Base-by-base conservation (phyloP, 1,140 invertebrate genomes). In the Bombus cullumanus region DNA sequence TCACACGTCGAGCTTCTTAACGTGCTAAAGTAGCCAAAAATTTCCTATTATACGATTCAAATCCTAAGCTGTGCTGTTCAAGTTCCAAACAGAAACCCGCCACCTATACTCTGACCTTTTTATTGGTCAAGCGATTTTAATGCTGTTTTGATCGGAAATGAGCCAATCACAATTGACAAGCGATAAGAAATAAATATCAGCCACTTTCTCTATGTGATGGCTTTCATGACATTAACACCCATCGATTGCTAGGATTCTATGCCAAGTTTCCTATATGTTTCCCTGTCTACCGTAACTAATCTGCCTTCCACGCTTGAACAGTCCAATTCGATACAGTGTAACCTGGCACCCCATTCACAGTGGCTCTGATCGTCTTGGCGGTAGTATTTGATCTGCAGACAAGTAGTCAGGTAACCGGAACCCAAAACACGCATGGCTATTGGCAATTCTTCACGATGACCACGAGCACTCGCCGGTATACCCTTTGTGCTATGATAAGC, bases 371-470 rank as follows among this genome's bases (percentile, higher is more conserved):
- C 95, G 31, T 94, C 94, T 10, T 90, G 72, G 79, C 95, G 95
- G 90, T 96, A 96, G 76, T 96, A 96, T 90, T 96, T 96, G 74
- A 96, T 95, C 85, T 96, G 96, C 73, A 96, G 92, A 76, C 95
- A 94, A 53, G 96, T 95, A 25, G 94, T 94, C 83, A 96, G 91
- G 72, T 94, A 95, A 57, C 95, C 95, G 12, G 95, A 95, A 18
- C 94, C 95, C 18, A 94, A 86, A 4, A 96, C 95, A 47, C 93
- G 90, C 94, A 96, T 95, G 13, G 93, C 85, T 34, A 96, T 95
- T 34, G 92, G 89, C 31, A 96, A 85, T 76, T 95, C 95, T 76
- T 95, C 94, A 28, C 95, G 92, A 66, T 95, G 93, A 13, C 95
- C 95, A 18, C 95, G 93, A 9, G 90, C 81, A 71, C 95, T 94